Conservation (phyloP, 2,797 vertebrate species). For the Helostoma temminkii region DNA sequence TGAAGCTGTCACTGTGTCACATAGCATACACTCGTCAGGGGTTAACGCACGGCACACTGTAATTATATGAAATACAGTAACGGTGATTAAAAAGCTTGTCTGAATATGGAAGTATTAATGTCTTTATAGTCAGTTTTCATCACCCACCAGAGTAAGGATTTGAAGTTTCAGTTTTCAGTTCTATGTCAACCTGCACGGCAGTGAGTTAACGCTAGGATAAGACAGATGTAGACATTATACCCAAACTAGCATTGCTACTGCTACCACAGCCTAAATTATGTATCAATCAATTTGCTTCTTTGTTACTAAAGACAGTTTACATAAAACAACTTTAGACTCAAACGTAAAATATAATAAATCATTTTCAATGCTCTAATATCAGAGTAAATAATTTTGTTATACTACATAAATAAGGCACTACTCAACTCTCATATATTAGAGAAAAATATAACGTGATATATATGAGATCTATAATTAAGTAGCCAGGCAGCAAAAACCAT, state of each 20-base stretch:
- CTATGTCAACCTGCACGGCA: not conserved
- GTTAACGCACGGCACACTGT: constrained; percentile 4
- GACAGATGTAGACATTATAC: not conserved
- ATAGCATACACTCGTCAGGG: constrained; percentile 10
- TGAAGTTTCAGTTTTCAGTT: not conserved
- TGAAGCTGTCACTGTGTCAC: constrained; percentile 19
- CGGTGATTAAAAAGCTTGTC: constrained; percentile 16
- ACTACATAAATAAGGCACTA: not conserved
- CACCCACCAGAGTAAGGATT: not conserved
- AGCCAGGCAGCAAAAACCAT: too few relatives aligned
- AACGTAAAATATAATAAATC: too few relatives aligned
- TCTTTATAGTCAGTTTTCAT: not conserved
- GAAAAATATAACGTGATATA: not conserved
- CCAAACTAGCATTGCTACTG: not conserved
- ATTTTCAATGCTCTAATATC: too few relatives aligned
- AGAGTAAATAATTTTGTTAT: too few relatives aligned
- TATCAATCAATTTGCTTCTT: not conserved
- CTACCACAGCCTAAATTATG: not conserved
- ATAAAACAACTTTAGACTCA: not conserved
- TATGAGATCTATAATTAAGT: too few relatives aligned
- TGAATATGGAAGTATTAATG: constrained; percentile 7
- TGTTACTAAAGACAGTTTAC: not conserved
- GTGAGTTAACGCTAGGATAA: not conserved
- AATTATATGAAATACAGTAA: constrained; percentile 22
- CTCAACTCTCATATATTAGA: not conserved